phyloP scores from a whole-genome alignment of 2,888 invertebrate species.

The Dusona sp. region DNA sequence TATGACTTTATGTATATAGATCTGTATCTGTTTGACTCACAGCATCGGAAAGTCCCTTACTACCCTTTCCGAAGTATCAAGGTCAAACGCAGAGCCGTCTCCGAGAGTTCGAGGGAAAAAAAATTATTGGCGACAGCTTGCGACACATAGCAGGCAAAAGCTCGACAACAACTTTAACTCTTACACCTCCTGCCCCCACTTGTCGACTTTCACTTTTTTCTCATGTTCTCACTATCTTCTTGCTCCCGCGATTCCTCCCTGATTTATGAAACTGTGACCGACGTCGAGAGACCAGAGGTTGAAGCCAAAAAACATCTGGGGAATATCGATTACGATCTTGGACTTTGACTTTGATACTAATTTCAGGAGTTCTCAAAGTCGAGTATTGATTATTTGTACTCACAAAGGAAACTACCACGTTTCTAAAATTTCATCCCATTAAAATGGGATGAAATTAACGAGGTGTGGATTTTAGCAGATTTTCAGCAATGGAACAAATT shows the following conservation, averaged over 20 bases:
- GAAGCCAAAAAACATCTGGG: neutral
- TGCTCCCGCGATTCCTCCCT: neutral
- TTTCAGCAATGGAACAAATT: neutral
- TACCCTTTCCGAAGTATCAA: constrained; percentile 23
- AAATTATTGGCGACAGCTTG: constrained; percentile 35
- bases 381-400: neutral
- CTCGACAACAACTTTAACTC: constrained; percentile 45
- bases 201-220: constrained; percentile 26
- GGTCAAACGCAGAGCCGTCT: neutral
- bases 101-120: neutral
- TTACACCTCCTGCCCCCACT: neutral
- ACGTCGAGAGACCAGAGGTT: neutral
- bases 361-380: neutral
- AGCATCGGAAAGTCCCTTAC: constrained; percentile 19
- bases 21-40: constrained; percentile 23
- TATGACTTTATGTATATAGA: neutral
- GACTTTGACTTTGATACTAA: neutral
- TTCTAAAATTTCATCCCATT: neutral
- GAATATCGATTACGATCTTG: neutral
- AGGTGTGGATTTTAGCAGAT: neutral
- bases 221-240: neutral
- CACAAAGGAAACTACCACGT: neutral
- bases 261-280: neutral
- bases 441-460: neutral
- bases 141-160: neutral